phyloP scores from a whole-genome alignment of 2,888 invertebrate species.

The Calephelis perditalis region DNA sequence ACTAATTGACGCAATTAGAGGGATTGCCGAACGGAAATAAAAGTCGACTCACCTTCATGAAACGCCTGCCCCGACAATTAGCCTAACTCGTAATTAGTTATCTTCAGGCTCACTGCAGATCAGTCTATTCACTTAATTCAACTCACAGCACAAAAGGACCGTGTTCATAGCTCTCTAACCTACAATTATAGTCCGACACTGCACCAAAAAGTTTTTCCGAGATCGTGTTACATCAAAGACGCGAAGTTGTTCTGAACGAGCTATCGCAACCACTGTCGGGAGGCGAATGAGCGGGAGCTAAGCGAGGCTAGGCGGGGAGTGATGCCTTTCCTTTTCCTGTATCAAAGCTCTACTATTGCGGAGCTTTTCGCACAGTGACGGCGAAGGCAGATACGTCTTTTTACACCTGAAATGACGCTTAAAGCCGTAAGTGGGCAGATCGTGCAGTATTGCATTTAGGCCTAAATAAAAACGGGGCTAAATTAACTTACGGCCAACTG shows the following conservation, averaged over 20 bases:
- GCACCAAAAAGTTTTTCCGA: constrained; percentile 73
- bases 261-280: constrained; percentile 45
- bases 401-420: constrained; percentile 44
- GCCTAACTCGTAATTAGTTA: constrained; percentile 70
- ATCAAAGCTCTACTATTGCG: constrained; percentile 56
- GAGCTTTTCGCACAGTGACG: constrained; percentile 59
- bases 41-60: constrained; percentile 77
- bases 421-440: constrained; percentile 75
- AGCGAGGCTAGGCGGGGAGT: constrained; percentile 58
- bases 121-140: constrained; percentile 53
- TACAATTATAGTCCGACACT: constrained; percentile 42
- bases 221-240: constrained; percentile 43
- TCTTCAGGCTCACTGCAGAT: constrained; percentile 53
- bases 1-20: constrained; percentile 78
- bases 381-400: constrained; percentile 45
- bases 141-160: constrained; percentile 55
- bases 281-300: constrained; percentile 58
- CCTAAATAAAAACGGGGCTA: constrained; percentile 63
- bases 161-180: constrained; percentile 50
- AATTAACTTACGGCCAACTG: constrained; percentile 42
- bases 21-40: constrained; percentile 78
- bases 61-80: constrained; percentile 75
- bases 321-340: constrained; percentile 61
- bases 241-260: constrained; percentile 41
- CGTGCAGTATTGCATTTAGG: constrained; percentile 70